Evolutionary conservation across 2,888 invertebrate genomes (phyloP).

Genomic region (Temnothorax ravouxi): DNA sequence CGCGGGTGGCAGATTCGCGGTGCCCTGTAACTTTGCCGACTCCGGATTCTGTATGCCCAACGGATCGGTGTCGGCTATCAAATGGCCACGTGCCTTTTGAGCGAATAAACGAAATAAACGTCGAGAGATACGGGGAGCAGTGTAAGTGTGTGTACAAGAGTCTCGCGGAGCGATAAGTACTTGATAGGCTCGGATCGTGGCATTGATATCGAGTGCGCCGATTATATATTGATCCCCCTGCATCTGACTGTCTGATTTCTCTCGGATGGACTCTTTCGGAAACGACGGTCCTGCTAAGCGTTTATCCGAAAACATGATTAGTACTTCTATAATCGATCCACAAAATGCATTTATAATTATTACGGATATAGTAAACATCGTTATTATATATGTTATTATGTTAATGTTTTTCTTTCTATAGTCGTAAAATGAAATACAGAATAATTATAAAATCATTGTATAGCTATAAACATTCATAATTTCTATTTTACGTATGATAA

Average conservation of each 20-base stretch:
- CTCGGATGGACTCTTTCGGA: constrained; percentile 50
- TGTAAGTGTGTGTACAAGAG: neutral
- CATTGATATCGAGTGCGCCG: constrained; percentile 75
- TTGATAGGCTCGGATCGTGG: constrained; percentile 82
- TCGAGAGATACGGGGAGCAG: neutral
- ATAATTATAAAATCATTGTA: neutral
- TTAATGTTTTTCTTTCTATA: neutral
- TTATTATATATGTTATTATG: neutral
- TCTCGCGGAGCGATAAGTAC: constrained; percentile 58
- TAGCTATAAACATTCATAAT: neutral
- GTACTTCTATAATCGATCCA: neutral
- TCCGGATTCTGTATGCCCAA: constrained; percentile 88
- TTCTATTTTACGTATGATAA: neutral
- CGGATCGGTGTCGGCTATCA: constrained; percentile 94
- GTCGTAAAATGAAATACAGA: neutral
- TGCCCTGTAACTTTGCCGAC: constrained; percentile 76
- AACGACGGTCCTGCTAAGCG: constrained; percentile 33
- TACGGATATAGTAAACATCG: neutral
- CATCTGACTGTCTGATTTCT: constrained; percentile 64
- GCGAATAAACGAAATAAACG: neutral
- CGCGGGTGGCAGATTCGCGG: constrained; percentile 76
- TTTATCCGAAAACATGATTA: neutral
- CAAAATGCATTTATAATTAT: neutral
- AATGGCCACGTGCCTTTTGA: constrained; percentile 92
- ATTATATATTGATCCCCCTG: constrained; percentile 66